Conservation (phyloP, 2,113 vertebrate genomes). For the Pangasianodon hypophthalmus region DNA sequence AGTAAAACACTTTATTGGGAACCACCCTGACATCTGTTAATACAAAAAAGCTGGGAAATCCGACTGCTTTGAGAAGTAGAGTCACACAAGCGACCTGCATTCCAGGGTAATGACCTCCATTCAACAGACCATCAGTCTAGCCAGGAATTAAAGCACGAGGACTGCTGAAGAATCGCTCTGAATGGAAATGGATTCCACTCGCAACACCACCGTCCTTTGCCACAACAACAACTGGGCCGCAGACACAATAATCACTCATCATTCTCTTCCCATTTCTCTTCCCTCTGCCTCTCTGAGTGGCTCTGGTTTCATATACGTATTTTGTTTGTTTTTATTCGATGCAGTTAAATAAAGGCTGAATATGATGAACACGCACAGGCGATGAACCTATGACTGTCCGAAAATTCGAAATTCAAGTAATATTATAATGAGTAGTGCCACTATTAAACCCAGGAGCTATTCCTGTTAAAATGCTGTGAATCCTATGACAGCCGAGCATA, state of each 20-base stretch:
- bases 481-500: slow-evolving; percentile 24
- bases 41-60: slow-evolving; percentile 2
- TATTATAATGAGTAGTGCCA: slow-evolving; percentile 7
- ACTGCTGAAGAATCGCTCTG: slow-evolving; percentile 52
- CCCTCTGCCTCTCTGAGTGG: slow-evolving; percentile 44
- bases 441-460: slow-evolving; percentile 21
- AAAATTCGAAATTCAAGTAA: slow-evolving; percentile 34
- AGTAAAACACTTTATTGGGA: neutral
- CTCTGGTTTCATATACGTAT: slow-evolving; percentile 32
- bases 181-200: slow-evolving; percentile 67
- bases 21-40: neutral
- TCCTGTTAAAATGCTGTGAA: slow-evolving; percentile 10
- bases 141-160: slow-evolving; percentile 51
- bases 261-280: slow-evolving; percentile 60
- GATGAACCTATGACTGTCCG: slow-evolving; percentile 30
- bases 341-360: slow-evolving; percentile 68
- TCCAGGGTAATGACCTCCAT: slow-evolving; percentile 48
- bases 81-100: slow-evolving; percentile 50
- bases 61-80: slow-evolving; percentile 33
- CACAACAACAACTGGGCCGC: slow-evolving; percentile 64
- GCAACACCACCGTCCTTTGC: slow-evolving; percentile 63
- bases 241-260: slow-evolving; percentile 67
- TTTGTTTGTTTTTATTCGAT: slow-evolving; percentile 45
- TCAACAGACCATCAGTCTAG: slow-evolving; percentile 57
- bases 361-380: slow-evolving; percentile 51